A percentile compares a stretch with the other conserved stretches of the same genome.
phyloP scores from a whole-genome alignment of 2,113 vertebrate genomes.

The Aspiorhynchus laticeps region DNA sequence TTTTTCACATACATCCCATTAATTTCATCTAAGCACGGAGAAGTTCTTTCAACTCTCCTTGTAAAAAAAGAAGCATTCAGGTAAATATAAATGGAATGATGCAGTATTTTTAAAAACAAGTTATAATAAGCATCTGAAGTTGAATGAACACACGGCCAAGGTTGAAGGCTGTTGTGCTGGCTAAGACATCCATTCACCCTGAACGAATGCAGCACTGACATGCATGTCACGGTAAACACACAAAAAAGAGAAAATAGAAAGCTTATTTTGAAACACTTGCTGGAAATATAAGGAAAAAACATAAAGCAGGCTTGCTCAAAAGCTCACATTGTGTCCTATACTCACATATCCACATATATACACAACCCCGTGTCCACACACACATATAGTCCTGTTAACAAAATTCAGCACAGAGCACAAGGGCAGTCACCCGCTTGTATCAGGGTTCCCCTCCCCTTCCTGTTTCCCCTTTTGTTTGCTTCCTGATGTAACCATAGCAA shows the following conservation, averaged over 20 bases:
- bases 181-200: neutral
- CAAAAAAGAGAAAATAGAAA: neutral
- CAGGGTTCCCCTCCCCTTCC: conserved; percentile 43
- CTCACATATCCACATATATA: neutral
- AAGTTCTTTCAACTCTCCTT: neutral
- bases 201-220: neutral
- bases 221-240: neutral
- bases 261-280: neutral
- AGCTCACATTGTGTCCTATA: neutral
- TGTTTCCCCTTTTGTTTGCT: conserved; percentile 16
- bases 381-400: conserved; percentile 35
- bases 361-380: neutral
- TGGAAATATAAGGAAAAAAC: neutral
- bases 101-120: neutral
- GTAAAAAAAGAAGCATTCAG: neutral
- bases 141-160: neutral
- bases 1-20: conserved; percentile 5
- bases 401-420: conserved; percentile 47
- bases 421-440: conserved; percentile 48
- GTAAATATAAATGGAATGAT: neutral
- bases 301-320: neutral
- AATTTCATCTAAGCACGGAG: neutral
- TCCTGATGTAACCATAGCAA: conserved; percentile 58
- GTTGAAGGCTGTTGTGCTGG: neutral
- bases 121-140: conserved; percentile 1